phyloP scores from a whole-genome alignment of 2,888 invertebrate genomes.

The Dicycla oo region DNA sequence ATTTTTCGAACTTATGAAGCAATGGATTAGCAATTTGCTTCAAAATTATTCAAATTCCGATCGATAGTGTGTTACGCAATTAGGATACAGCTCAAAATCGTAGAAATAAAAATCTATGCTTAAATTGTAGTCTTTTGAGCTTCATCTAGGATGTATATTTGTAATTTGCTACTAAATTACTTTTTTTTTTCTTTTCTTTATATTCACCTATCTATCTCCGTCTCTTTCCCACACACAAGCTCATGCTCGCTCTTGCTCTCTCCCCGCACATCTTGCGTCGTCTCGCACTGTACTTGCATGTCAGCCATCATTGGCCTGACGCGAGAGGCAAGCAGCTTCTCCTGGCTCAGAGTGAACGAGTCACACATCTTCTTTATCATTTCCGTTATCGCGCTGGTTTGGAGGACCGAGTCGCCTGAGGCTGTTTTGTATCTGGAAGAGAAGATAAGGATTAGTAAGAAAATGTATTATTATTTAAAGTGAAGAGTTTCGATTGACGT shows the following conservation, averaged over 20 bases:
- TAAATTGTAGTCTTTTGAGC: no score
- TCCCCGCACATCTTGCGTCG: neutral
- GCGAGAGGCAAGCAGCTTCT: slow-evolving; percentile 72
- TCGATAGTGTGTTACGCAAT: no score
- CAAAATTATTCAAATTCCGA: no score
- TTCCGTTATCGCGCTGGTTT: slow-evolving; percentile 82
- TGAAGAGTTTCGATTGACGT: no score
- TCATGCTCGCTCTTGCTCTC: neutral
- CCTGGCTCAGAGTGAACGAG: slow-evolving; percentile 81
- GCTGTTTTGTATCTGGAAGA: slow-evolving; percentile 81
- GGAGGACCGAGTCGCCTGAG: slow-evolving; percentile 79
- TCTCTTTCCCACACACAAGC: slow-evolving; percentile 47
- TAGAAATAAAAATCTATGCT: no score
- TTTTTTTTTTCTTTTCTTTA: neutral
- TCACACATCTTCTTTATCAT: slow-evolving; percentile 86
- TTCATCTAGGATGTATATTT: neutral
- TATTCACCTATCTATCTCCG: slow-evolving; percentile 50
- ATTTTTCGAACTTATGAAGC: no score
- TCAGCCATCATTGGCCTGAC: slow-evolving; percentile 75
- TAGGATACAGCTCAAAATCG: no score
- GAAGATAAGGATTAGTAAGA: no score
- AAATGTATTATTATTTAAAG: no score
- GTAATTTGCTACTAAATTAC: neutral
- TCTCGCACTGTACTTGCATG: slow-evolving; percentile 82
- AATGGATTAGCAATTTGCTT: no score